Conservation (phyloP, 2,113 vertebrate genomes). For the Glaucidium brasilianum region DNA sequence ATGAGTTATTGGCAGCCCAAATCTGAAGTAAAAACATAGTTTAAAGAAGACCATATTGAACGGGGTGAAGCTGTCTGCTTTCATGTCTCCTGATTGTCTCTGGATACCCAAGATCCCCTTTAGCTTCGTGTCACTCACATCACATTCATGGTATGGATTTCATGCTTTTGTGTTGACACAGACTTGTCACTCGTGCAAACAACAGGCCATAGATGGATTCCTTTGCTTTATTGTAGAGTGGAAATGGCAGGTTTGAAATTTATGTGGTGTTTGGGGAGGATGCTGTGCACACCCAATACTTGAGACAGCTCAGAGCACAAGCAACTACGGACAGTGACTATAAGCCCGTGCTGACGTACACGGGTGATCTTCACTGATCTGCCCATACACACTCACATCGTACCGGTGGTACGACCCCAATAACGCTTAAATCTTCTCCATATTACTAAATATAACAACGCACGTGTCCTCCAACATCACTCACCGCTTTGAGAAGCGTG, state of each 20-base stretch:
- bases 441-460: not conserved
- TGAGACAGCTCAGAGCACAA: not conserved
- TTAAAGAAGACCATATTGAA: constrained; percentile 52
- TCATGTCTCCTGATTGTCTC: not conserved
- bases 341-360: fast-evolving
- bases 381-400: not conserved
- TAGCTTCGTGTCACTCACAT: not conserved
- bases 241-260: not conserved
- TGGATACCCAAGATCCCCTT: not conserved
- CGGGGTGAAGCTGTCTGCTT: constrained; percentile 45
- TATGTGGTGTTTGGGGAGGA: not conserved
- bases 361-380: not conserved
- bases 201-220: not conserved
- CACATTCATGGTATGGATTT: not conserved
- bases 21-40: constrained; percentile 44
- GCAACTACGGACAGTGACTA: fast-evolving
- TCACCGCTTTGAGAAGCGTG: not conserved
- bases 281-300: fast-evolving
- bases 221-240: not conserved
- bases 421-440: not conserved
- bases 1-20: constrained; percentile 52
- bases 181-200: not conserved
- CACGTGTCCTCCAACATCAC: not conserved
- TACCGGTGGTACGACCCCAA: not conserved
- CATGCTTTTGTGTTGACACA: not conserved